Base-by-base conservation (phyloP, 2,888 invertebrate species). In the Cheilosia impressa region DNA sequence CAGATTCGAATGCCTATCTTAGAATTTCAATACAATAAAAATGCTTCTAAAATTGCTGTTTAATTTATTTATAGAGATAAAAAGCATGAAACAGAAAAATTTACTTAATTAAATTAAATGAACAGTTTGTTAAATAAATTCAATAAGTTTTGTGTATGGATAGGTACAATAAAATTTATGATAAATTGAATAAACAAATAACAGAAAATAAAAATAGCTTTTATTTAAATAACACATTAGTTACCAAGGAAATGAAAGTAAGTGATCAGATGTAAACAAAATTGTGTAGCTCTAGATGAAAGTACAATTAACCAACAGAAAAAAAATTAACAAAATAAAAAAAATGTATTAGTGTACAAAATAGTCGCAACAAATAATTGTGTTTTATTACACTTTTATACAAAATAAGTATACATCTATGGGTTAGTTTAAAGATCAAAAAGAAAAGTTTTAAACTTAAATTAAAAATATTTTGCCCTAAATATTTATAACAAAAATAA, bases 251-350 rank as follows among this genome's bases (percentile, higher is more conserved):
- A 79, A 65, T 27, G 31, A 55, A 55, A 24, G 62, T 50, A 34
- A 47, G 31, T 31, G 31, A 9, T 31, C 9, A 31, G 31, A 31
- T 9, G 31, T 31, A 62, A 50, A n/a, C 17, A 41, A 75, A 77
- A 45, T 63, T 68, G 68, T 68, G 68, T 68, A 55, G 75, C 50
- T 66, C 77, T 75, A 80, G 69, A 69, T 72, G 63, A 34, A 69
- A 45, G 22, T 73, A 77, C 22, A 22, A 22, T 85, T 81, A 43
- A n/a, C n/a, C n/a, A 81, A 76, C 80, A 31, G 6, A 31, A 9
- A 2, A 2, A 9, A 31, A 31, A 53, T 66, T 68, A 66, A 85
- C 85, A 85, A 81, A 85, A 84, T 73, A 31, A 84, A 85, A 85
- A 78, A 38, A 50, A 58, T 19, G 7, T 17, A 15, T 19, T 50